These are phyloP conservation scores for Schizothorax lantsangensis DNA, from an alignment of 2,797 vertebrate species.

Conservation along the genomic window DNA sequence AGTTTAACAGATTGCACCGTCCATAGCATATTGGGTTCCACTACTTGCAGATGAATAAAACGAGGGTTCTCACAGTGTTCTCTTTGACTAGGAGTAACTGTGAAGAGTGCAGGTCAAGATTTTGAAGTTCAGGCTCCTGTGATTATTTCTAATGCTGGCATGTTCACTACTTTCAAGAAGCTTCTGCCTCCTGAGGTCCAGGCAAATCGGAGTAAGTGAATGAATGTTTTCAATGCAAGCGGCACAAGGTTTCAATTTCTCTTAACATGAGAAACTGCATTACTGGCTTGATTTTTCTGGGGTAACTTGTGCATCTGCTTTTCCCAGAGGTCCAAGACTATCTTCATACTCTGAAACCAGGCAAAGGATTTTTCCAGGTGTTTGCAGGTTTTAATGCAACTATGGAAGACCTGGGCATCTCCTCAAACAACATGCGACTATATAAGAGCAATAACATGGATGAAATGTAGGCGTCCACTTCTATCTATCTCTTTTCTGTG, in stretches of 20 bases:
- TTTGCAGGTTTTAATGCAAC: slow-evolving; percentile 22
- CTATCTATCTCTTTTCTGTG: neutral
- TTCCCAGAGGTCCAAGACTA: neutral
- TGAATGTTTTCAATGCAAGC: neutral
- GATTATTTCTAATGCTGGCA: slow-evolving; percentile 4
- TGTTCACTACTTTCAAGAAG: slow-evolving; percentile 35
- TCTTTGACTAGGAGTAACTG: slow-evolving; percentile 23
- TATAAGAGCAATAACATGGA: slow-evolving; percentile 44
- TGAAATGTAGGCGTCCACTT: neutral
- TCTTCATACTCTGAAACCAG: slow-evolving; percentile 1
- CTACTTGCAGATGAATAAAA: neutral
- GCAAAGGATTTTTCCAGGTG: slow-evolving; percentile 21
- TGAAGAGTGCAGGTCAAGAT: neutral
- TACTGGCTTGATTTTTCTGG: neutral
- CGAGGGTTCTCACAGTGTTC: neutral
- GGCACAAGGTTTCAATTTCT: too few species aligned
- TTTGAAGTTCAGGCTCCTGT: slow-evolving; percentile 5
- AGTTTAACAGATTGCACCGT: too few species aligned
- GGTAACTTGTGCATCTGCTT: neutral
- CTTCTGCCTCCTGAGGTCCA: slow-evolving; percentile 29
- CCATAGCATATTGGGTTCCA: too few species aligned
- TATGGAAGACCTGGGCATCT: slow-evolving; percentile 28
- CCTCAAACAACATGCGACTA: slow-evolving; percentile 9
- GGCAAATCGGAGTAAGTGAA: neutral
- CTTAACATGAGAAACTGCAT: too few species aligned